These are phyloP conservation scores for Neodontobutis hainanensis DNA, from an alignment of 2,113 vertebrate genomes.

Conservation along the genomic window DNA sequence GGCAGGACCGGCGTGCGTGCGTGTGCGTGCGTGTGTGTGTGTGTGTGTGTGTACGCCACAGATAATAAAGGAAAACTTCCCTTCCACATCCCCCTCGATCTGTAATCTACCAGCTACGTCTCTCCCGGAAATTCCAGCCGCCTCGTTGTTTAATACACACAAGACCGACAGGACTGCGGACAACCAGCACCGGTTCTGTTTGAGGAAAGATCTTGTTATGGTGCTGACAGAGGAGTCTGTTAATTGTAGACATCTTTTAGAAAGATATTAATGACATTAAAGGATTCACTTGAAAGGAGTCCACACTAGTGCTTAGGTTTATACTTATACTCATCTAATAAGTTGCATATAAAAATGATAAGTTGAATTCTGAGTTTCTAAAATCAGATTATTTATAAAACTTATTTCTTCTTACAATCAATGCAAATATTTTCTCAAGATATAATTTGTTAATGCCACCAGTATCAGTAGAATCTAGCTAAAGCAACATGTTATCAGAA, in stretches of 20 bases:
- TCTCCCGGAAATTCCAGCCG: conserved; percentile 50
- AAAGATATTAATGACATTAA: conserved; percentile 53
- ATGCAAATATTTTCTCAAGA: no score
- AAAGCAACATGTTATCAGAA: no score
- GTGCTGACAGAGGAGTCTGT: conserved; percentile 35
- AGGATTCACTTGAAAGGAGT: not conserved
- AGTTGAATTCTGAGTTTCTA: no score
- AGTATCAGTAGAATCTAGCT: no score
- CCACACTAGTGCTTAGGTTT: no score
- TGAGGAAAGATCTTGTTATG: not conserved
- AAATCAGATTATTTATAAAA: no score
- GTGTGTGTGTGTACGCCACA: conserved; percentile 25
- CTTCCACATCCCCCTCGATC: conserved; percentile 39
- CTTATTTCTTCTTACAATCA: no score
- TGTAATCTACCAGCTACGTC: conserved; percentile 51
- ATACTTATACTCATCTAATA: no score
- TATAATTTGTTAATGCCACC: no score
- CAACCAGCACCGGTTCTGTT: not conserved
- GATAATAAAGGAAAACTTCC: conserved; percentile 67
- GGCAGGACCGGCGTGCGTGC: conserved; percentile 46
- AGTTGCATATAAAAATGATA: no score
- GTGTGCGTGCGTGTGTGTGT: conserved; percentile 21
- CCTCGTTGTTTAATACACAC: conserved; percentile 31
- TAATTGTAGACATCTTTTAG: conserved; percentile 62
- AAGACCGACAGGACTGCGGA: no score